These are phyloP conservation scores for Zaprionus davidi DNA, from an alignment of 1,140 invertebrate genomes.

Conservation along the genomic window DNA sequence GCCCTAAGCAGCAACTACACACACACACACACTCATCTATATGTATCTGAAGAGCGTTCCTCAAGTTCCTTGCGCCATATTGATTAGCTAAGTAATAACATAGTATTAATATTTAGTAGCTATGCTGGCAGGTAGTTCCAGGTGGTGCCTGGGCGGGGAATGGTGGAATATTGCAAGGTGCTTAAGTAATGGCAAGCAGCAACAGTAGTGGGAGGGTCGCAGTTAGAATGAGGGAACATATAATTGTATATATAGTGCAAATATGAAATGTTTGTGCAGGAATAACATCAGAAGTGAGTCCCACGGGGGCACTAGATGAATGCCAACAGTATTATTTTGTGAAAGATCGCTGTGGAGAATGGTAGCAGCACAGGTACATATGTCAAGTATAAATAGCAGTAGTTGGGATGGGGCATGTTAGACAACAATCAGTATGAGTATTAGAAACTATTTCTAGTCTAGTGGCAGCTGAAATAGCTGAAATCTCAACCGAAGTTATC, in stretches of 20 bases:
- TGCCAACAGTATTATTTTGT: too few species aligned
- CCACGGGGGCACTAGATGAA: too few species aligned
- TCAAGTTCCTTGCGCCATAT: conserved; percentile 7
- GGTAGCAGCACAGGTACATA: too few species aligned
- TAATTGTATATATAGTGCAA: background rate
- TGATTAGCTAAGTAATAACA: conserved; percentile 12
- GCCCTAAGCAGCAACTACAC: conserved; percentile 4
- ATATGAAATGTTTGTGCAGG: background rate
- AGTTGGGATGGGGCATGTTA: too few species aligned
- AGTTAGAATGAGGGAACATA: background rate
- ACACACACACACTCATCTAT: background rate
- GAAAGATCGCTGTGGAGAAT: too few species aligned
- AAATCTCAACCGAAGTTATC: too few species aligned
- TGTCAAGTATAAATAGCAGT: too few species aligned
- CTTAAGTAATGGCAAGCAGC: background rate
- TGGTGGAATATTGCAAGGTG: too few species aligned
- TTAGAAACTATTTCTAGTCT: too few species aligned
- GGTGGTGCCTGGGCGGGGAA: background rate
- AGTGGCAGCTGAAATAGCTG: too few species aligned
- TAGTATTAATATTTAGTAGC: conserved; percentile 10
- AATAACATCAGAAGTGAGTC: background rate
- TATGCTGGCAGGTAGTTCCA: background rate
- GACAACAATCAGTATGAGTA: too few species aligned
- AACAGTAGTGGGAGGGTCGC: background rate
- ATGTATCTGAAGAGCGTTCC: conserved; percentile 9